These are phyloP conservation scores for Penaeus monodon DNA, from an alignment of 2,888 invertebrate genomes.

Conservation along the genomic window DNA sequence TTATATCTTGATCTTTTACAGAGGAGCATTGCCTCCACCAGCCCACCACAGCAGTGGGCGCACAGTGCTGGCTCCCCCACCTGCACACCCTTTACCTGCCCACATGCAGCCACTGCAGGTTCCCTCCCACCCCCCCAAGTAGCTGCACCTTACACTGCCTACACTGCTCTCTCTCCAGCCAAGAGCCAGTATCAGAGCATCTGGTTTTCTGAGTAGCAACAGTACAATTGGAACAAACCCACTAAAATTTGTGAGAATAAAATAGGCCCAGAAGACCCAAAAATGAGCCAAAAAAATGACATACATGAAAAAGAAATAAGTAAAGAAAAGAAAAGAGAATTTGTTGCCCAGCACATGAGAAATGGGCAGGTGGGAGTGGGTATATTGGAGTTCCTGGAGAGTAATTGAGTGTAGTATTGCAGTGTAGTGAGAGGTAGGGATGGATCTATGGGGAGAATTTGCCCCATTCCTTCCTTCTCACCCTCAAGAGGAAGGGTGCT, in stretches of 20 bases:
- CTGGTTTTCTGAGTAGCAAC: constrained; percentile 62
- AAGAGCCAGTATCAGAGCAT: constrained; percentile 65
- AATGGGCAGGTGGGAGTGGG: not conserved
- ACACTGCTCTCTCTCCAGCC: constrained; percentile 64
- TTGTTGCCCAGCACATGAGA: not conserved
- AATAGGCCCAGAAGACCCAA: constrained; percentile 33
- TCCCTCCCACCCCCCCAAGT: constrained; percentile 62
- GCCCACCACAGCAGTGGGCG: constrained; percentile 64
- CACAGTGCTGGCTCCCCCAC: constrained; percentile 61
- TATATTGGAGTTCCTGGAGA: too few species aligned
- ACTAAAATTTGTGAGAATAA: not conserved
- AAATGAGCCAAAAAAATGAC: constrained; percentile 10
- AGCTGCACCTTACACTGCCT: constrained; percentile 60
- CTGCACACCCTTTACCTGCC: constrained; percentile 64
- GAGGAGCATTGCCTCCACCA: constrained; percentile 63
- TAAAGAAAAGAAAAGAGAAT: not conserved
- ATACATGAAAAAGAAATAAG: not conserved
- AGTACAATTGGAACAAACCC: not conserved
- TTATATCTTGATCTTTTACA: constrained; percentile 26
- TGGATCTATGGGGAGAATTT: too few species aligned
- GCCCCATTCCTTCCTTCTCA: too few species aligned
- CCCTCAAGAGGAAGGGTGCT: not conserved
- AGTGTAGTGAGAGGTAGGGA: too few species aligned
- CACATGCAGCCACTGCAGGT: constrained; percentile 64
- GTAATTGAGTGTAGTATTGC: too few species aligned